phyloP scores from a whole-genome alignment of 2,797 vertebrate species.

The Esox lucius region DNA sequence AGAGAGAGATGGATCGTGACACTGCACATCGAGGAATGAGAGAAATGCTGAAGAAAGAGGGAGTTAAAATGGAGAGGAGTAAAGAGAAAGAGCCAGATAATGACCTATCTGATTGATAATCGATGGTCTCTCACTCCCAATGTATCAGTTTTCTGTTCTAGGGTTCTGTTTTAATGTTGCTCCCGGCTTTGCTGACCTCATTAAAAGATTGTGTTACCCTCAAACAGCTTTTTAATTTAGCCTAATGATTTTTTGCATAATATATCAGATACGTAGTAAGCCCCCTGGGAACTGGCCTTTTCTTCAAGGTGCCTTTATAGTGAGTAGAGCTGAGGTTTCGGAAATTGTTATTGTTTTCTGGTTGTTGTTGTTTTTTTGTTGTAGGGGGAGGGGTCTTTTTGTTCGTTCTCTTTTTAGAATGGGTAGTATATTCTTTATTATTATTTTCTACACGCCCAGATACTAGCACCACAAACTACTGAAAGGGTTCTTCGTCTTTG shows the following conservation, averaged over 20 bases:
- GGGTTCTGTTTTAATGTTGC: constrained; percentile 81
- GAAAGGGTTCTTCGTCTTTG: too few species aligned
- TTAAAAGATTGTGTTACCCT: constrained; percentile 84
- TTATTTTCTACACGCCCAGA: too few species aligned
- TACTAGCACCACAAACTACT: too few species aligned
- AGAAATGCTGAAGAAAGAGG: neutral
- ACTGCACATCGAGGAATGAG: neutral
- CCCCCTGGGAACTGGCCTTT: constrained; percentile 67
- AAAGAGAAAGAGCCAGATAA: constrained; percentile 60
- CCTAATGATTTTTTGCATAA: constrained; percentile 85
- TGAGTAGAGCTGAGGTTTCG: constrained; percentile 58
- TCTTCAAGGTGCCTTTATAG: constrained; percentile 85
- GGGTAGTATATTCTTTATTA: neutral
- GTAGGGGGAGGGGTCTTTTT: neutral
- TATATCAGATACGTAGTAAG: constrained; percentile 80
- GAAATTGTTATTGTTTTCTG: constrained; percentile 56
- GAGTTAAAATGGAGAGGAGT: neutral
- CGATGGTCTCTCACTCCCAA: constrained; percentile 71
- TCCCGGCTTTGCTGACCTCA: constrained; percentile 77
- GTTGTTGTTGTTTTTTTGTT: constrained; percentile 29
- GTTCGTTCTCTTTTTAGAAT: neutral
- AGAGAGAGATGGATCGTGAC: neutral
- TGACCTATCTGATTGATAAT: constrained; percentile 83
- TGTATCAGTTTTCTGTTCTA: constrained; percentile 77
- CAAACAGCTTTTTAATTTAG: constrained; percentile 88